Evolutionary conservation across 2,888 invertebrate genomes (phyloP).

Genomic region (Isotomurus palustris): DNA sequence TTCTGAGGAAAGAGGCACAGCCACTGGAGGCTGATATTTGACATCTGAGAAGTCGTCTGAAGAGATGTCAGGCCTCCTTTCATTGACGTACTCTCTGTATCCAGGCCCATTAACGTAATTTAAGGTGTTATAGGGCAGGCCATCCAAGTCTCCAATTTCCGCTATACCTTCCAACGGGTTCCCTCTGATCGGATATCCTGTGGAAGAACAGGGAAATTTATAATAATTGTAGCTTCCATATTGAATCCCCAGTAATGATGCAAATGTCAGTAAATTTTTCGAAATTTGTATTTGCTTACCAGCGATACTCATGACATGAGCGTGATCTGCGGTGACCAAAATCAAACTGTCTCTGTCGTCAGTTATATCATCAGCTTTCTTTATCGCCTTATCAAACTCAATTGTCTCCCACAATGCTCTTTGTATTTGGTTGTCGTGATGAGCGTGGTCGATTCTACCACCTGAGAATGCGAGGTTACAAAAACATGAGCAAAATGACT

Average conservation of each 20-base stretch:
- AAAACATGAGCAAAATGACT: too few relatives aligned
- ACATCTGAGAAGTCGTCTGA: conserved; percentile 12
- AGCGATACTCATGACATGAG: conserved; percentile 69
- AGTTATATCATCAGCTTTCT: conserved; percentile 59
- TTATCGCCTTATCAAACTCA: conserved; percentile 67
- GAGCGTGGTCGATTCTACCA: conserved; percentile 59
- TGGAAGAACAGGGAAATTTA: not conserved
- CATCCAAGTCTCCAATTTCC: conserved; percentile 47
- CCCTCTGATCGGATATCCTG: conserved; percentile 17
- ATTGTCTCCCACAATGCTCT: conserved; percentile 72
- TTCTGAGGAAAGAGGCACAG: conserved; percentile 18
- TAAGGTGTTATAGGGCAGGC: conserved; percentile 18
- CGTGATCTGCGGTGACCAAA: conserved; percentile 70
- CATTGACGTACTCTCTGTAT: conserved; percentile 51
- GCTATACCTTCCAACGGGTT: conserved; percentile 14
- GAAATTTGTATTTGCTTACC: too few relatives aligned
- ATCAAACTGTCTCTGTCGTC: conserved; percentile 68
- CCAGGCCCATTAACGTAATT: conserved; percentile 71
- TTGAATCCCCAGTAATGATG: too few relatives aligned
- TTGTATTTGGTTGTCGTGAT: conserved; percentile 63
- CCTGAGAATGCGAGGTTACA: too few relatives aligned
- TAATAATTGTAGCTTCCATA: too few relatives aligned
- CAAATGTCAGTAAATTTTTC: not conserved
- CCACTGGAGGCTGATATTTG: conserved; percentile 15
- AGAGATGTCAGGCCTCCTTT: conserved; percentile 7